Evolutionary conservation across 2,113 vertebrate genomes (phyloP).

Genomic region (Neodon shergylaensis): DNA sequence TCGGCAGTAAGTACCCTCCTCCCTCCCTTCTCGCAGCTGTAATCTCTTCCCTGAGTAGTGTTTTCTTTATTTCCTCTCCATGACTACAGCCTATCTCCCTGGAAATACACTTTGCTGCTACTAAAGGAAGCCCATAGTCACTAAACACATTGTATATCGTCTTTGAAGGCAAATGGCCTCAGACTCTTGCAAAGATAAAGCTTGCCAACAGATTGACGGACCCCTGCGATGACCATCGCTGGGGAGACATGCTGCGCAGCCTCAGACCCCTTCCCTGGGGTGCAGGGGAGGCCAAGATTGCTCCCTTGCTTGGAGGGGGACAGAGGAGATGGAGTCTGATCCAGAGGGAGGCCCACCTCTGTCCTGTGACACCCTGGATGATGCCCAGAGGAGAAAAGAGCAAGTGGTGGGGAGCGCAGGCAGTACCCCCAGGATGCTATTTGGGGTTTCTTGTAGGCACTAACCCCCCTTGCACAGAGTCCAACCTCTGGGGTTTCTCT

Average conservation of each 20-base stretch:
- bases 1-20: background rate
- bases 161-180: constrained; percentile 71
- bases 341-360: background rate
- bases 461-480: background rate
- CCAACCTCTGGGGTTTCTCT: background rate
- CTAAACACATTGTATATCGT: constrained; percentile 71
- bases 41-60: background rate
- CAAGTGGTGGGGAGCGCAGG: background rate
- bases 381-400: background rate
- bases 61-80: constrained; percentile 46
- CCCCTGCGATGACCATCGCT: too few species aligned
- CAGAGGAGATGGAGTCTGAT: accelerated
- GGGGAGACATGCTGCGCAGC: background rate
- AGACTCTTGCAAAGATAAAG: background rate
- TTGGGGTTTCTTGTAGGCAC: background rate
- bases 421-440: background rate
- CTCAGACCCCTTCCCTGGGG: background rate
- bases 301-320: too few species aligned
- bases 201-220: background rate
- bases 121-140: constrained; percentile 69
- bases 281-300: background rate
- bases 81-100: constrained; percentile 52
- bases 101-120: constrained; percentile 71
- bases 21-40: background rate
- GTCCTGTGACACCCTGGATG: background rate